Evolutionary conservation across 2,888 invertebrate genomes (phyloP).

Genomic region (Ctenicera cuprea): DNA sequence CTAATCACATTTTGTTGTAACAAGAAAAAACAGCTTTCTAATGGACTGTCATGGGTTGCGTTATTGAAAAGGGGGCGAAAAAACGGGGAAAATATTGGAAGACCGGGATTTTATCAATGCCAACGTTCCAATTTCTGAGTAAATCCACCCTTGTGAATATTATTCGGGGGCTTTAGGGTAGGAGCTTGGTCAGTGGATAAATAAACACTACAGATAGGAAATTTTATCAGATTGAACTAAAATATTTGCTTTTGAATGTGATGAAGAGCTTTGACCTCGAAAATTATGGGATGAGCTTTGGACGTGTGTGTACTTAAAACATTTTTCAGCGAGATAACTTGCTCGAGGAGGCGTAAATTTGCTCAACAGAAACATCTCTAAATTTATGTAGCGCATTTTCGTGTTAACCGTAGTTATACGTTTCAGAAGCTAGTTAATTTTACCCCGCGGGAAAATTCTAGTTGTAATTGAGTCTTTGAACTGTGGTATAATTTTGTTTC

Average conservation of each 20-base stretch:
- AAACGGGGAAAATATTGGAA: not conserved
- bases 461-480: too few species aligned
- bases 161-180: not conserved
- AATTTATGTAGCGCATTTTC: too few species aligned
- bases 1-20: not conserved
- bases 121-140: constrained; percentile 11
- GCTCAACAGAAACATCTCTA: too few species aligned
- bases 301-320: constrained; percentile 1
- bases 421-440: too few species aligned
- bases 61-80: not conserved
- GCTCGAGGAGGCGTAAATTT: not conserved
- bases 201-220: constrained; percentile 18
- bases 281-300: not conserved
- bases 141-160: constrained; percentile 6
- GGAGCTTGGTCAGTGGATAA: not conserved
- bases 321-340: not conserved
- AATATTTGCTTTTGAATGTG: constrained; percentile 11
- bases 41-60: not conserved
- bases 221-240: constrained; percentile 10
- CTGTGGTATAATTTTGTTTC: too few species aligned
- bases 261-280: not conserved
- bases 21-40: not conserved
- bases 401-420: too few species aligned
- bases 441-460: too few species aligned
- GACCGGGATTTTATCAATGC: constrained; percentile 9